Base-by-base conservation (phyloP, 2,113 vertebrate species). In the Marmota monax region DNA sequence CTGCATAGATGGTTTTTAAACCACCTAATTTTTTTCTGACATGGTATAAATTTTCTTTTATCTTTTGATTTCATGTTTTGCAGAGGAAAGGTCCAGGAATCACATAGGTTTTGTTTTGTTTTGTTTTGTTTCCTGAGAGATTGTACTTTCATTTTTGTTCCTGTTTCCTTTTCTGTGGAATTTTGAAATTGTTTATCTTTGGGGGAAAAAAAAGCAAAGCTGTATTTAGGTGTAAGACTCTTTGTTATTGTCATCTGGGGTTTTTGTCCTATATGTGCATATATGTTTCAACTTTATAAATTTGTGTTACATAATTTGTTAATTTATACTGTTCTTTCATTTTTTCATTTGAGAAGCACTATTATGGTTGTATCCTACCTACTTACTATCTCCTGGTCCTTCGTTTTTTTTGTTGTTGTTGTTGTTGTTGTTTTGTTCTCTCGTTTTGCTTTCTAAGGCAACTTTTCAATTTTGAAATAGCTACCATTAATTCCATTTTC, bases 391-490 rank as follows among this genome's bases (percentile, higher is more conserved):
- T 92, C 85, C 56, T 34, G n/a, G 70, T 0, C 2, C 18, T 8
- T 3, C 5, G 20, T 65, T 37, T 53, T 51, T 77, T 63, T 32
- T n/a, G n/a, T n/a, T n/a, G n/a, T 9, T 51, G 42, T 45, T 45
- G 45, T 45, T 45, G 8, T 78, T 39, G 7, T 63, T 27, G 5
- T 4, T 25, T 23, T 45, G 9, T 70, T 65, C 65, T 86, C 89
- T 83, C 14, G 5, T 7, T 88, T 45, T 53, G 8, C 7, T 94
- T 90, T 83, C 39, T n/a, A 70, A 63, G 29, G 25, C 12, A 90
- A 61, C 34, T 61, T 90, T 37, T 77, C 17, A 84, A 70, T 48
- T 90, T 90, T 90, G 27, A 90, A 79, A 80, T 63, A 92, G n/a
- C 56, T 27, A 29, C 29, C 27, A 74, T 34, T 79, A 37, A 78